phyloP scores from a whole-genome alignment of 2,113 vertebrate genomes.

The Lates calcarifer region DNA sequence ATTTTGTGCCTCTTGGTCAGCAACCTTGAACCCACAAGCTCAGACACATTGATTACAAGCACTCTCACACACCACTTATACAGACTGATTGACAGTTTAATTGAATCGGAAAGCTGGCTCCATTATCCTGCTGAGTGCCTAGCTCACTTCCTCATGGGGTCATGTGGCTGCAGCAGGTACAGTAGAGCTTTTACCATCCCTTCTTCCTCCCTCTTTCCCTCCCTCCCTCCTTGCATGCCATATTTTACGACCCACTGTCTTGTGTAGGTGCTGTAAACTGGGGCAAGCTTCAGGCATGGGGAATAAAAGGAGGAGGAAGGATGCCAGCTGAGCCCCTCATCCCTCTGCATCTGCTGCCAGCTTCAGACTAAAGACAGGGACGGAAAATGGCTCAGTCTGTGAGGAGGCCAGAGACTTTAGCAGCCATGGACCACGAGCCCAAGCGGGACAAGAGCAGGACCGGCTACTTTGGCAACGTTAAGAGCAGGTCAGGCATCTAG shows the following conservation, averaged over 20 bases:
- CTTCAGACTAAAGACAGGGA: conserved; percentile 38
- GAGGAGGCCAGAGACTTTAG: conserved; percentile 52
- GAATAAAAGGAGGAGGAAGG: conserved; percentile 72
- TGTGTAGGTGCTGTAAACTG: conserved; percentile 64
- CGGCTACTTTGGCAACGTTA: conserved; percentile 85
- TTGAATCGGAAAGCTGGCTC: conserved; percentile 30
- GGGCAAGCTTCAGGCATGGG: conserved; percentile 63
- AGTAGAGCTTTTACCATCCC: background rate
- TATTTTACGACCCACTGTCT: conserved; percentile 40
- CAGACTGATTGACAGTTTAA: conserved; percentile 28
- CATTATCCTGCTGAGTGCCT: conserved; percentile 30
- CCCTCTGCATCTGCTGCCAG: conserved; percentile 37
- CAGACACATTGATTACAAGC: background rate
- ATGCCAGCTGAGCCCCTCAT: conserved; percentile 65
- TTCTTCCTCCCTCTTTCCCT: background rate
- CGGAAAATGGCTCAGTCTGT: conserved; percentile 75
- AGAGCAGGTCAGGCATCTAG: conserved; percentile 79
- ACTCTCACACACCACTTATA: background rate
- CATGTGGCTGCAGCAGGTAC: conserved; percentile 42
- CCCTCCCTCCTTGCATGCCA: background rate
- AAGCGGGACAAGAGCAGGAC: conserved; percentile 76
- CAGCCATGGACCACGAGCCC: conserved; percentile 74
- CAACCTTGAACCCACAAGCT: background rate
- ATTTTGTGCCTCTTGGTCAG: background rate
- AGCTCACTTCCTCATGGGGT: conserved; percentile 45